A percentile compares a stretch with the other conserved stretches of the same genome.
phyloP scores from a whole-genome alignment of 2,113 vertebrate species.

The Recurvirostra avosetta region DNA sequence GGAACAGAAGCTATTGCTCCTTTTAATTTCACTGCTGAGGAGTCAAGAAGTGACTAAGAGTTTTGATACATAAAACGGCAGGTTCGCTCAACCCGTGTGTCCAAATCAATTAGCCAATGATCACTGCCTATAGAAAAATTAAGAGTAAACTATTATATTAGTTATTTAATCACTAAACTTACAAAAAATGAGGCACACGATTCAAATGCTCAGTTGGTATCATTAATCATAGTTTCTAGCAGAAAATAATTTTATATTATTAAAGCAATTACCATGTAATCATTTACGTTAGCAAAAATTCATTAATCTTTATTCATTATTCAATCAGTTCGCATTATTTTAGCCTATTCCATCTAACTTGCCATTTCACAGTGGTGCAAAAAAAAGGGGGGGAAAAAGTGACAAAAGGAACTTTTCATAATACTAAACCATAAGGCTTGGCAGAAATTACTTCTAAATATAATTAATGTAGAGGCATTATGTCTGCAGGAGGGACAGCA shows the following conservation, averaged over 20 bases:
- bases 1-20: not conserved
- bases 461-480: not conserved
- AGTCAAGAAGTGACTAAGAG: not conserved
- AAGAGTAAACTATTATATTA: not conserved
- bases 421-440: not conserved
- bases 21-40: not conserved
- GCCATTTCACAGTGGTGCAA: not conserved
- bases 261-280: constrained; percentile 62
- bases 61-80: not conserved
- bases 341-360: not conserved
- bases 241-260: constrained; percentile 64
- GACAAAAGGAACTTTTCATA: not conserved
- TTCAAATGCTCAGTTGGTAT: not conserved
- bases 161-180: constrained; percentile 5
- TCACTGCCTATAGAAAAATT: not conserved
- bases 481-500: not conserved
- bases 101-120: not conserved
- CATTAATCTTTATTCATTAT: constrained; percentile 63
- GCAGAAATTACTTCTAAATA: not conserved
- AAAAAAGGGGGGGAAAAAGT: not conserved
- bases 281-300: constrained; percentile 42
- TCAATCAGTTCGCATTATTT: constrained; percentile 17
- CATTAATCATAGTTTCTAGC: constrained; percentile 55
- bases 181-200: not conserved
- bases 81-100: not conserved